Conservation (phyloP, 2,888 invertebrate genomes). For the Eulithis testata region DNA sequence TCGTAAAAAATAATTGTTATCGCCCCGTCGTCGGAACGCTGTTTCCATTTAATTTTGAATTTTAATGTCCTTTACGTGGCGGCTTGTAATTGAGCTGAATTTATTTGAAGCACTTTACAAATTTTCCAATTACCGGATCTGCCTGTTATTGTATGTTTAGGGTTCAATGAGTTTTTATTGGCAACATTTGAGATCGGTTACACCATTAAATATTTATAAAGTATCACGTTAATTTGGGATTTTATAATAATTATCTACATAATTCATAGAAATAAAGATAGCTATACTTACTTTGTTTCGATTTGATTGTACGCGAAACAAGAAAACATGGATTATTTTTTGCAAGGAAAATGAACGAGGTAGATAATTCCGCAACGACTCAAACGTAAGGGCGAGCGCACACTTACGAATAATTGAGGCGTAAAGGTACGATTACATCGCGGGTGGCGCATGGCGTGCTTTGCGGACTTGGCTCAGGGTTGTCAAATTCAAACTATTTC, state of each 20-base stretch:
- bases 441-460: slow-evolving; percentile 49
- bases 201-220: neutral
- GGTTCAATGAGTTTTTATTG: slow-evolving; percentile 23
- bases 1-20: slow-evolving; percentile 55
- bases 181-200: slow-evolving; percentile 9
- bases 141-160: slow-evolving; percentile 22
- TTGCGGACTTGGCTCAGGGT: slow-evolving; percentile 39
- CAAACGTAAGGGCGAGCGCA: slow-evolving; percentile 31
- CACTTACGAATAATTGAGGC: slow-evolving; percentile 51
- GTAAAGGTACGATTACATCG: slow-evolving; percentile 52
- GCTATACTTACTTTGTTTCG: too few species aligned
- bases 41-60: slow-evolving; percentile 43
- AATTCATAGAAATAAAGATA: too few species aligned
- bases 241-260: neutral
- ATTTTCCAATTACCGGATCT: slow-evolving; percentile 27
- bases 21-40: slow-evolving; percentile 41
- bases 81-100: slow-evolving; percentile 44
- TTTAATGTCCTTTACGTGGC: slow-evolving; percentile 41
- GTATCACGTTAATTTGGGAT: neutral
- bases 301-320: neutral
- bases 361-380: slow-evolving; percentile 27
- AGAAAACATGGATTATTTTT: neutral
- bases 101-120: slow-evolving; percentile 31
- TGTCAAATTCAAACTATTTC: slow-evolving; percentile 8
- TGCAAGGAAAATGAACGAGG: slow-evolving; percentile 3